Base-by-base conservation (phyloP, 2,888 invertebrate species). In the Stegophylla sp. region DNA sequence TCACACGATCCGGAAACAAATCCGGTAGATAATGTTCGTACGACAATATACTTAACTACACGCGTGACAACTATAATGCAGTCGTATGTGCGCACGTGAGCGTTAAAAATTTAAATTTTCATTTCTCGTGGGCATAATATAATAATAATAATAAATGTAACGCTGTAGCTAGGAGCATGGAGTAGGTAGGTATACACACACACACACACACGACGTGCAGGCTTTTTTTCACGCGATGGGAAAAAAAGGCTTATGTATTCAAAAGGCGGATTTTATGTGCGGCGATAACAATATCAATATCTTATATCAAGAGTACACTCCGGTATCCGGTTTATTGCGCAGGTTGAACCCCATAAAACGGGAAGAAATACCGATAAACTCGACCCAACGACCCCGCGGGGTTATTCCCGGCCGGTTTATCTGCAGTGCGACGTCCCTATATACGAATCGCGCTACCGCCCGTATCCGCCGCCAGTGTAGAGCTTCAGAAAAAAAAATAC, bases 231-330 rank as follows among this genome's bases (percentile, higher is more conserved):
- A 51, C 61, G 12, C 45, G 34, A 45, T 45, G 9, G 45, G 17
- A 45, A 66, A 28, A 45, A 74, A 64, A 41, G 13, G 53, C 43
- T 66, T 56, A 56, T 67, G 17, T 67, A 67, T 76, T 56, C 76
- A 76, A 67, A 76, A 67, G 76, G 53, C 15, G 76, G 66, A 76
- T 67, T 67, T 66, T 67, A 76, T 56, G 66, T 9, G 23, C n/a
- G 59, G n/a, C 67, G 67, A 77, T 77, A 77, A 77, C 67, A 59
- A 77, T 77, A 77, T 77, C 77, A 69, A 77, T 69, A 77, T 67
- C 67, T 66, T 77, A 69, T 48, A 64, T 64, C 48, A 43, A 9
- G 48, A 63, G 4, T 41, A 4, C 20, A 13, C 20, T 56, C 23
- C 56, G 56, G 64, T 56, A 69, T 48, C 56, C 67, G 77, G 67